Conservation (phyloP, 1,140 invertebrate genomes). For the Diploscapter pachys region DNA sequence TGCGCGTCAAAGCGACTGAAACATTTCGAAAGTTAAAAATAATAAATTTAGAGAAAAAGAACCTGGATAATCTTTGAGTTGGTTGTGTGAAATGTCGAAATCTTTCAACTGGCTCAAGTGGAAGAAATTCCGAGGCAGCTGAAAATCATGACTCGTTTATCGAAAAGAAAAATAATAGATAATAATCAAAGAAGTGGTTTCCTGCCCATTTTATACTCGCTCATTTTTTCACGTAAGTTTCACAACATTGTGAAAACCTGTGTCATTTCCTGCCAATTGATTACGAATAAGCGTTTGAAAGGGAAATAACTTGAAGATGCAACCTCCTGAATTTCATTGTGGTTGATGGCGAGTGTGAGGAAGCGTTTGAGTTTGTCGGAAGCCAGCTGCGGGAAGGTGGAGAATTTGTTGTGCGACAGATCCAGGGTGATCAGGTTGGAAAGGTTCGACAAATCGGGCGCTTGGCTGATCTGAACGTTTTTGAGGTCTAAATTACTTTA, state of each 20-base stretch:
- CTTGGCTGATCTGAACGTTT: too few species aligned
- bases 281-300: too few species aligned
- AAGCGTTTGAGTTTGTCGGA: slow-evolving; percentile 3
- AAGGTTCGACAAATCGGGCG: slow-evolving; percentile 8
- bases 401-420: slow-evolving; percentile 21
- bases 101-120: slow-evolving; percentile 19
- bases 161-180: neutral
- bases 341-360: slow-evolving; percentile 14
- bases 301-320: neutral
- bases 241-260: too few species aligned
- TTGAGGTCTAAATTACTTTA: too few species aligned
- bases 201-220: too few species aligned
- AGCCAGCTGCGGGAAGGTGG: neutral
- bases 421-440: slow-evolving; percentile 12
- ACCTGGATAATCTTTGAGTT: slow-evolving; percentile 27
- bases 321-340: slow-evolving; percentile 18
- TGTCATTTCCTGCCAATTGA: too few species aligned
- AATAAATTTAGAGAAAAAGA: neutral
- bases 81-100: slow-evolving; percentile 24
- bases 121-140: slow-evolving; percentile 7
- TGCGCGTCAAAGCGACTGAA: neutral
- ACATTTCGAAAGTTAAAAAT: neutral
- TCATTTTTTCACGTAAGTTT: too few species aligned
- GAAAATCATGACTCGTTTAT: slow-evolving; percentile 4
- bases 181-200: too few species aligned